phyloP scores from a whole-genome alignment of 2,888 invertebrate species.

The Tribolium freemani region DNA sequence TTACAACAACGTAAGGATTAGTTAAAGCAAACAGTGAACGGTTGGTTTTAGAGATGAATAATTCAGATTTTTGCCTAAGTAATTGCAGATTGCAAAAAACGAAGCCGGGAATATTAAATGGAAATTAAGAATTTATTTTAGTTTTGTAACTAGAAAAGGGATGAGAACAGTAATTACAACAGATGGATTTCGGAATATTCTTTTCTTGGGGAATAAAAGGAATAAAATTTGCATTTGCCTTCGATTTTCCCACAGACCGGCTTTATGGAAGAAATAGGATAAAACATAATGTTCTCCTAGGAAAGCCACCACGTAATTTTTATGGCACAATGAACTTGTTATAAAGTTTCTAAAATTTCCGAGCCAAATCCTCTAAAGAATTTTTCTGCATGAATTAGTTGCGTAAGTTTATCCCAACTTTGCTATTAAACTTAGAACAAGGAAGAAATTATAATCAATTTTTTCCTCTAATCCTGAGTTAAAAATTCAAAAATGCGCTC shows the following conservation, averaged over 20 bases:
- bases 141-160: no score
- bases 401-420: conserved; percentile 1
- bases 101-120: no score
- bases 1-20: no score
- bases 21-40: no score
- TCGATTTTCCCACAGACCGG: conserved; percentile 9
- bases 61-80: no score
- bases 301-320: conserved; percentile 31
- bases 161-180: no score
- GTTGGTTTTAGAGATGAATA: no score
- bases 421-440: background rate
- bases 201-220: background rate
- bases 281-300: conserved; percentile 26
- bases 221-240: conserved; percentile 9
- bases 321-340: conserved; percentile 36
- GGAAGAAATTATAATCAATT: background rate
- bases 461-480: background rate
- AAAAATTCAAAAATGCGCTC: background rate
- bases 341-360: conserved; percentile 25
- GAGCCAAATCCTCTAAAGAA: conserved; percentile 27
- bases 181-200: background rate
- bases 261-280: conserved; percentile 26
- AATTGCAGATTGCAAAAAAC: no score
- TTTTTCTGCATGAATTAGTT: conserved; percentile 34
- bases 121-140: no score